A percentile compares a stretch with the other conserved stretches of the same genome.
Conservation (phyloP, 2,888 invertebrate genomes). For the Acanthosepion lycidas region DNA sequence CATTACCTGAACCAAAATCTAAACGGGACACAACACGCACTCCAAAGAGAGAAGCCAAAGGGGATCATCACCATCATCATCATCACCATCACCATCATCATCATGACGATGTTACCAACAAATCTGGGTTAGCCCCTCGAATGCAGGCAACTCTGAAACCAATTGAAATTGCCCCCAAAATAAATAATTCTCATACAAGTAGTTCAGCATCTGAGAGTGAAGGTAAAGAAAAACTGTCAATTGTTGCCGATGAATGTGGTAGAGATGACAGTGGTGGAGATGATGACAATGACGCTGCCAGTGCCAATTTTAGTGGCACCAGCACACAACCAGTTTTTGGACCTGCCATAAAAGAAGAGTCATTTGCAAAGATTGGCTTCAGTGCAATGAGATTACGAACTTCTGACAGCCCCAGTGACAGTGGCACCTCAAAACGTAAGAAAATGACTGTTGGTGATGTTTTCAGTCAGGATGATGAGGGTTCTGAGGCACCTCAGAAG, state of each 20-base stretch:
- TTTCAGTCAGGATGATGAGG: constrained; percentile 86
- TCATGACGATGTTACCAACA: constrained; percentile 54
- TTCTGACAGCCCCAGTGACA: constrained; percentile 56
- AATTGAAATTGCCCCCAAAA: constrained; percentile 49
- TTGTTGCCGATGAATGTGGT: neutral
- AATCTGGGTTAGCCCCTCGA: constrained; percentile 57
- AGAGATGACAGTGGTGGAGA: neutral
- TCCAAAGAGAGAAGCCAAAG: constrained; percentile 55
- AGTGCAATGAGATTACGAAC: constrained; percentile 66
- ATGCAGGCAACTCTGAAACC: constrained; percentile 62
- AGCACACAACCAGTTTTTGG: constrained; percentile 61
- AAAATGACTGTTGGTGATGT: constrained; percentile 88
- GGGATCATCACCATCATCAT: constrained; percentile 53
- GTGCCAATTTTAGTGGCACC: constrained; percentile 52
- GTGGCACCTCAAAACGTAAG: constrained; percentile 77
- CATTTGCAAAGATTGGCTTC: constrained; percentile 63
- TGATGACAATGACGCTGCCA: constrained; percentile 34
- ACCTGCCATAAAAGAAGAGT: constrained; percentile 58
- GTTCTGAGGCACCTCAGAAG: constrained; percentile 76
- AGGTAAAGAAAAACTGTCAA: neutral
- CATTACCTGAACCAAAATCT: constrained; percentile 52
- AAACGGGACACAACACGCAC: constrained; percentile 50
- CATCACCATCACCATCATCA: constrained; percentile 54
- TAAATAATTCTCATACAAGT: constrained; percentile 40
- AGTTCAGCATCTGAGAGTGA: constrained; percentile 40